These are phyloP conservation scores for Mastomys natalensis DNA, from an alignment of 2,113 vertebrate species.

Conservation along the genomic window DNA sequence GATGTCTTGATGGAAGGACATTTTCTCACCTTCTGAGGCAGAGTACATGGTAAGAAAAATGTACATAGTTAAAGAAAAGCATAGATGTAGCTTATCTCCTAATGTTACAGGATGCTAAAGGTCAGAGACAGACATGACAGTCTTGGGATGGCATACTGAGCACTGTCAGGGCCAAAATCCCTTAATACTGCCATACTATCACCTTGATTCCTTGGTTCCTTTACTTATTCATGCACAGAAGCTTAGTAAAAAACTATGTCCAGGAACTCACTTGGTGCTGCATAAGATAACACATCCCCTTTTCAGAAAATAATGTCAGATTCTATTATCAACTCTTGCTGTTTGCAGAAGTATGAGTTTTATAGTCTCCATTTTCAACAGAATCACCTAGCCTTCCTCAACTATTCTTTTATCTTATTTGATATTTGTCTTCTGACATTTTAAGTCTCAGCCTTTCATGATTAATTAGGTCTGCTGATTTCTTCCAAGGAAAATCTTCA, in stretches of 20 bases:
- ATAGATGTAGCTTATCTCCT: not conserved
- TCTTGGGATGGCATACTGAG: not conserved
- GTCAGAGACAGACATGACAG: not conserved
- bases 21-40: not conserved
- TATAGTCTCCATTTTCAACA: not conserved
- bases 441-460: not conserved
- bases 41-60: not conserved
- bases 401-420: not conserved
- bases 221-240: not conserved
- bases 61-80: not conserved
- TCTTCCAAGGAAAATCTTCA: not conserved
- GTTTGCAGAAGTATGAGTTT: not conserved
- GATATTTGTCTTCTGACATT: not conserved
- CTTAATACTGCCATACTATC: not conserved
- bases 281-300: not conserved
- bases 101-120: not conserved
- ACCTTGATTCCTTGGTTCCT: not conserved
- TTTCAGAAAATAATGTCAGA: too few relatives aligned
- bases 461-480: not conserved
- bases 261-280: not conserved
- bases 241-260: not conserved
- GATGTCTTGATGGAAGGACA: not conserved
- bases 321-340: not conserved
- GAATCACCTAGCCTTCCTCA: fast-evolving
- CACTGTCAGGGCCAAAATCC: not conserved